Percentiles rank a stretch among this genome's conserved stretches.
phyloP scores from a whole-genome alignment of 2,888 invertebrate genomes.

The Dolomedes plantarius region DNA sequence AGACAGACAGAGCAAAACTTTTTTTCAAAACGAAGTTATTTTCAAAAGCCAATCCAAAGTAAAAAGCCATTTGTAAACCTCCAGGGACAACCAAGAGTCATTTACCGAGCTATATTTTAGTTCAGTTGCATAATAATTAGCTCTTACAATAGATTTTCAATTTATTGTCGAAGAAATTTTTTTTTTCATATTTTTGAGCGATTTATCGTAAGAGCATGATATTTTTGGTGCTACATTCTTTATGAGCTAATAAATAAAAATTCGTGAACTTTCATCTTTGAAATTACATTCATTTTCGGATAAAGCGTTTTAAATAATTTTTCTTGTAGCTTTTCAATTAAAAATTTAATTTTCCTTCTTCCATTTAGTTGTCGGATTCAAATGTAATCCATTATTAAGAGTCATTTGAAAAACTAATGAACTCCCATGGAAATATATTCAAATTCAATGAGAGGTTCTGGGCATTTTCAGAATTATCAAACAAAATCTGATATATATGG shows the following conservation, averaged over 20 bases:
- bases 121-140: slow-evolving; percentile 54
- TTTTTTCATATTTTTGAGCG: neutral
- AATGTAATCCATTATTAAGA: no score
- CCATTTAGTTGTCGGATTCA: no score
- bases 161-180: slow-evolving; percentile 18
- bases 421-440: no score
- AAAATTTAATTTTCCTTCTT: neutral
- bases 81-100: slow-evolving; percentile 35
- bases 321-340: neutral
- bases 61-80: slow-evolving; percentile 47
- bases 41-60: slow-evolving; percentile 26
- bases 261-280: neutral
- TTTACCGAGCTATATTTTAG: slow-evolving; percentile 23
- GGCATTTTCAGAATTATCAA: no score
- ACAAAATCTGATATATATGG: no score
- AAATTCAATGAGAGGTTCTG: no score
- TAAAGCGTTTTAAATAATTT: neutral
- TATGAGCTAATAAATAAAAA: neutral
- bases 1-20: neutral
- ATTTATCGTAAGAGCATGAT: neutral
- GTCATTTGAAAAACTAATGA: no score
- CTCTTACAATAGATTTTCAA: slow-evolving; percentile 45
- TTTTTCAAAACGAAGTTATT: slow-evolving; percentile 17
- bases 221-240: neutral
- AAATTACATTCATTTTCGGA: neutral